Conservation (phyloP, 2,113 vertebrate genomes). For the Pristiophorus japonicus region DNA sequence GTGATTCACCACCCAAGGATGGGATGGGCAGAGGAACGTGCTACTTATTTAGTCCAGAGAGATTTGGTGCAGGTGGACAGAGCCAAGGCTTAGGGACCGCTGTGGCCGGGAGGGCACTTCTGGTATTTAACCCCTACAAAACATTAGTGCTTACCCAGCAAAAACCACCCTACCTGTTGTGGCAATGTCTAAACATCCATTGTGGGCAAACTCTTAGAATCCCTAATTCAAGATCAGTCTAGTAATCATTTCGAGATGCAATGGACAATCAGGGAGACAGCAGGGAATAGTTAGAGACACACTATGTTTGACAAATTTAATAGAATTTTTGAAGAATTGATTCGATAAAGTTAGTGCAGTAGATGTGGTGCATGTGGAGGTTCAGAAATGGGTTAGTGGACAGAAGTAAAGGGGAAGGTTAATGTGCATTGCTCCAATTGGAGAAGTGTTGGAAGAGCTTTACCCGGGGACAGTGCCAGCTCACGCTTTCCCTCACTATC, state of each 20-base stretch:
- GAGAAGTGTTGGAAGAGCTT: neutral
- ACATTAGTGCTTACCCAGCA: neutral
- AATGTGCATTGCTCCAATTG: neutral
- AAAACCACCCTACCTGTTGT: neutral
- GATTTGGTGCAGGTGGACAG: neutral
- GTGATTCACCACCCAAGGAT: neutral
- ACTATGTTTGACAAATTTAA: neutral
- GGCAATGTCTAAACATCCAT: neutral
- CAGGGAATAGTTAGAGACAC: neutral
- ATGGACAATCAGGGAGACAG: neutral
- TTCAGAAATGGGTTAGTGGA: neutral
- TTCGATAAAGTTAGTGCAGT: neutral
- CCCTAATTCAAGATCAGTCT: neutral
- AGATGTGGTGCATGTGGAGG: neutral
- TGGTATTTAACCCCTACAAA: neutral
- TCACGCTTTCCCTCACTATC: neutral
- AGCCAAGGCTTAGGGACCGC: neutral
- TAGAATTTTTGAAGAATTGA: neutral
- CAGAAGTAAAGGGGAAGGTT: neutral
- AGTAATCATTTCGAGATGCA: neutral
- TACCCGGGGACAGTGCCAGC: too few relatives aligned
- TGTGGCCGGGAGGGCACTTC: neutral
- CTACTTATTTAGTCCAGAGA: too few relatives aligned
- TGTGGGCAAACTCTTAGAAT: neutral
- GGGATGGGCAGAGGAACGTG: neutral